phyloP scores from a whole-genome alignment of 1,140 invertebrate species.

The Hylaeus anthracinus region DNA sequence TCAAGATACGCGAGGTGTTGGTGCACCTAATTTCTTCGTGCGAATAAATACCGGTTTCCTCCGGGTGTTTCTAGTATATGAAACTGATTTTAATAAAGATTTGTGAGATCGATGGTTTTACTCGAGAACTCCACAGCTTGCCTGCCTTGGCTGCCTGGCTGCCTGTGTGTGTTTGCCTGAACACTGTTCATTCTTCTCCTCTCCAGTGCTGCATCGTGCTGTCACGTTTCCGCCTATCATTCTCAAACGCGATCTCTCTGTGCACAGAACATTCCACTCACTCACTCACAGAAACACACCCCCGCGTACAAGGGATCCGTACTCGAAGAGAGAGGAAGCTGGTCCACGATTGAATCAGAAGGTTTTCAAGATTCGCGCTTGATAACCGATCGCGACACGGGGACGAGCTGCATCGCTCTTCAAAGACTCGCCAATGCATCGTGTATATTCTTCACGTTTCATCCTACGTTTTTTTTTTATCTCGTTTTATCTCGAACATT shows the following conservation, averaged over 20 bases:
- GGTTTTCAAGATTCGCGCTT: background rate
- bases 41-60: no score
- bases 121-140: constrained; percentile 36
- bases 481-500: background rate
- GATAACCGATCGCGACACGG: background rate
- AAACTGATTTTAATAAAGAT: no score
- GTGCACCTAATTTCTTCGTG: no score
- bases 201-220: constrained; percentile 45
- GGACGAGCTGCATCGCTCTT: constrained; percentile 11
- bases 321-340: background rate
- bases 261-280: constrained; percentile 39
- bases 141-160: constrained; percentile 58
- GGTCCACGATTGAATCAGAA: background rate
- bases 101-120: background rate
- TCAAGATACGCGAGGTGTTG: no score
- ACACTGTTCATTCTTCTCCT: constrained; percentile 39
- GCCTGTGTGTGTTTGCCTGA: constrained; percentile 53
- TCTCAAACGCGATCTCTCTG: constrained; percentile 29
- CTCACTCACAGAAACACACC: constrained; percentile 28
- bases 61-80: no score
- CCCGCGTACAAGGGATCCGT: background rate
- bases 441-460: background rate
- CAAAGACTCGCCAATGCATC: background rate
- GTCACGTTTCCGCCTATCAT: constrained; percentile 38
- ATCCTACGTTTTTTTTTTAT: constrained; percentile 15